Conservation (phyloP, 1,140 invertebrate genomes). For the Eurytemora carolleeae region DNA sequence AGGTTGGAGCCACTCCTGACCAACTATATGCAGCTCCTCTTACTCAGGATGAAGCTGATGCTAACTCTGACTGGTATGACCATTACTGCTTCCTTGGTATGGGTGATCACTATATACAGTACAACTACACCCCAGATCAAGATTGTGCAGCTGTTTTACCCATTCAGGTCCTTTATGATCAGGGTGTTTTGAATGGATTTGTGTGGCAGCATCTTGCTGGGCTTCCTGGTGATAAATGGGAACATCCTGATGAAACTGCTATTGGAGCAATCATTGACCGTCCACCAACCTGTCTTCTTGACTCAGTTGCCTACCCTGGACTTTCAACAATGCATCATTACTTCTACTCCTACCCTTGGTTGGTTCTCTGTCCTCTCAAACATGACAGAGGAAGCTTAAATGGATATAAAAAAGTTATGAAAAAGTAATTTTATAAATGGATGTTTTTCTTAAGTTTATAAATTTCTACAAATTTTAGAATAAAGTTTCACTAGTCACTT, state of each 20-base stretch:
- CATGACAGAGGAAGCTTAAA: too few relatives aligned
- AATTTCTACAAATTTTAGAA: too few relatives aligned
- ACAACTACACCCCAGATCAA: constrained; percentile 1
- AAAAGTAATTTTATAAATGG: too few relatives aligned
- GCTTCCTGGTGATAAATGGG: background rate
- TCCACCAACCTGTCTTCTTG: constrained; percentile 10
- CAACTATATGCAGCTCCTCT: background rate
- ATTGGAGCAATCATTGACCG: background rate
- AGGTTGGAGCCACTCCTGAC: background rate
- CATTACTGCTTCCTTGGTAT: constrained; percentile 10
- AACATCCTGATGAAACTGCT: background rate
- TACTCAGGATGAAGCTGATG: background rate
- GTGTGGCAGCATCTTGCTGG: constrained; percentile 8
- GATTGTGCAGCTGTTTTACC: background rate
- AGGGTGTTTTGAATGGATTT: constrained; percentile 4
- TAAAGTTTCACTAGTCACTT: too few relatives aligned
- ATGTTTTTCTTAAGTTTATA: too few relatives aligned
- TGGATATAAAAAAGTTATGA: too few relatives aligned
- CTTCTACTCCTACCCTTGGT: too few relatives aligned
- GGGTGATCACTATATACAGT: constrained; percentile 10
- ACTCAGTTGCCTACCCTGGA: background rate
- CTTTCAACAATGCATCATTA: constrained; percentile 11
- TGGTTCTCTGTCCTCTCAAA: too few relatives aligned
- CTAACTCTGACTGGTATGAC: background rate
- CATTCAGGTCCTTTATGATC: constrained; percentile 4